Base-by-base conservation (phyloP, 2,888 invertebrate genomes). In the Melanophora roralis region DNA sequence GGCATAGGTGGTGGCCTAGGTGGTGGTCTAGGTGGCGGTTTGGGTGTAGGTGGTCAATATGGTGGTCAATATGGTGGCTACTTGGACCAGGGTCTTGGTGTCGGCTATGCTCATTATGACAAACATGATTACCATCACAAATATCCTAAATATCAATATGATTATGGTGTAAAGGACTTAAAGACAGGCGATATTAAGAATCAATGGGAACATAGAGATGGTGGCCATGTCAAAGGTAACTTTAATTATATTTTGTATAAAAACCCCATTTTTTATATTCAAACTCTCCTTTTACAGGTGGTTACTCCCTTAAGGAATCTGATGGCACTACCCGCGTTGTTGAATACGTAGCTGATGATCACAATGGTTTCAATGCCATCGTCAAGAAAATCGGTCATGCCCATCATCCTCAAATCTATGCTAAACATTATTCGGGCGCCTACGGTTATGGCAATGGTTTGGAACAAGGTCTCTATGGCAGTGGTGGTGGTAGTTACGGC, bases 271-370 rank as follows among this genome's bases (percentile, higher is more conserved):
- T n/a, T n/a, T 43, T 2, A 32, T 8, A 27, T 12, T 38, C 19
- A 0, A n/a, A 5, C 21, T 32, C 3, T 1, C 62, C 55, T n/a
- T n/a, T 1, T 16, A 8, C 12, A 87, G 87, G 87, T 36, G 86
- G 86, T 57, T 92, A 92, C 83, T 89, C 90, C 1, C 85, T 92
- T 4, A 90, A 91, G 78, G 91, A 91, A 84, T 86, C 91, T 32
- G 91, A 91, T 82, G 91, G 91, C 51, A 91, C 91, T 1, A 90
- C 91, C n/a, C 87, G 91, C 78, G 85, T 91, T 67, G 91, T 91
- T 43, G 90, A 91, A 83, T 91, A 91, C 82, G 87, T 88, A 4
- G 90, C 91, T 21, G 91, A 91, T 81, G 90, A 90, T 82, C 91
- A 91, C 64, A 89, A 90, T 65, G 91, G 91, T 21, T 91, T 91